These are phyloP conservation scores for Panthera tigris DNA, from an alignment of 2,113 vertebrate genomes.

Conservation along the genomic window DNA sequence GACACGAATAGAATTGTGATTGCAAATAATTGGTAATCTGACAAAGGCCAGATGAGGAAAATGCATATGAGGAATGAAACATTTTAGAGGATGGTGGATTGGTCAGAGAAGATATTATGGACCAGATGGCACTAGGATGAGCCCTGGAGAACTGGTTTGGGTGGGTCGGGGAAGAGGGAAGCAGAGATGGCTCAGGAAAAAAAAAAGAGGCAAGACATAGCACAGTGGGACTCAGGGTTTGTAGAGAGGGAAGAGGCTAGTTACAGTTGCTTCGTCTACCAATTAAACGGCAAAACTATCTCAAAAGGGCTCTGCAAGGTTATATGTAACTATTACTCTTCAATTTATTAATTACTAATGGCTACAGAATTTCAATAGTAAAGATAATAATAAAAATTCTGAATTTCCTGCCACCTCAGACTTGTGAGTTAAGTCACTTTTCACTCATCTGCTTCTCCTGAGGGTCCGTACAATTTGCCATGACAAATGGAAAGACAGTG, in stretches of 20 bases:
- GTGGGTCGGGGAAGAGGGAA: neutral
- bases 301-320: neutral
- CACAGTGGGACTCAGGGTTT: accelerated
- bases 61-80: neutral
- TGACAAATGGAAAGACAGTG: neutral
- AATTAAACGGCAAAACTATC: neutral
- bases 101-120: neutral
- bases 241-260: neutral
- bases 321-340: too few species aligned
- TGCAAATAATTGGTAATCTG: neutral
- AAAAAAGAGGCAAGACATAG: neutral
- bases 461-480: neutral
- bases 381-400: neutral
- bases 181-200: neutral
- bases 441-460: neutral
- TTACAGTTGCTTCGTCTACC: neutral
- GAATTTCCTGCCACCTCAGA: neutral
- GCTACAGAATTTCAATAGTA: neutral
- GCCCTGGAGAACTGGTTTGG: neutral
- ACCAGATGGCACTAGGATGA: neutral
- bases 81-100: neutral
- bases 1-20: neutral
- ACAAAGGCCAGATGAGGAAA: neutral
- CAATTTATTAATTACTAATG: neutral
- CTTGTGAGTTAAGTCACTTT: neutral